phyloP scores from a whole-genome alignment of 2,113 vertebrate species.

The Aspidoscelis tigris region DNA sequence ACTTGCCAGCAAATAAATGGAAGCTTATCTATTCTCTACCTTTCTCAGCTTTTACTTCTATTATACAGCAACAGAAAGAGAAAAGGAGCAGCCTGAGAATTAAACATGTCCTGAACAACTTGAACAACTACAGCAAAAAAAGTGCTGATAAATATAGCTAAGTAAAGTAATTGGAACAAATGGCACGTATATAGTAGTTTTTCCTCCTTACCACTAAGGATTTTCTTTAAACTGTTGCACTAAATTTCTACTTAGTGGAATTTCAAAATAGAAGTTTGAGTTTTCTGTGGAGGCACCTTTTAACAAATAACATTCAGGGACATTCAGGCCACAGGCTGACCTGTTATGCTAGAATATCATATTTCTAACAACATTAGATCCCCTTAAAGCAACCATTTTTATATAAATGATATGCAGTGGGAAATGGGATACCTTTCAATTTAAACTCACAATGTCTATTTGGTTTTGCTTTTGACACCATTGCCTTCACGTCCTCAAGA shows the following conservation, averaged over 20 bases:
- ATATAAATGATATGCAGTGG: not conserved
- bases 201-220: not conserved
- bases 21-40: constrained; percentile 7
- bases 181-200: not conserved
- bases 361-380: not conserved
- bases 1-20: constrained; percentile 1
- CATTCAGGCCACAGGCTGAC: not conserved
- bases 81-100: constrained; percentile 15
- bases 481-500: not conserved
- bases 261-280: not conserved
- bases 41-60: constrained; percentile 7
- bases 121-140: constrained; percentile 5
- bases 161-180: not conserved
- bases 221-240: not conserved
- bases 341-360: not conserved
- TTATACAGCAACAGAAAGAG: constrained; percentile 1
- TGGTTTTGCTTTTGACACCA: not conserved
- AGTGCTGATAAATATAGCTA: not conserved
- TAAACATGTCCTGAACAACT: constrained; percentile 9
- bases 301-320: not conserved
- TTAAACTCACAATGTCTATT: not conserved
- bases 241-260: not conserved
- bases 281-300: not conserved
- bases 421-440: constrained; percentile 5
- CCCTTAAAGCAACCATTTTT: constrained; percentile 13